phyloP scores from a whole-genome alignment of 2,113 vertebrate species.

The western clawed frog (Xenopus tropicalis) region UCB_Xtro_10.0 CM004443.2:75213501-75214000 shows the following conservation, averaged over 20 bases:
- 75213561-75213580: conserved; percentile 4
- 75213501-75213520: conserved; percentile 5
- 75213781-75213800: neutral
- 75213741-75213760: neutral
- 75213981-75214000: too few species aligned
- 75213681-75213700: neutral
- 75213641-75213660: neutral
- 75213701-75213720: neutral
- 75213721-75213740: neutral
- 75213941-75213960: too few species aligned
- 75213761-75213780: neutral
- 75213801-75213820: neutral
- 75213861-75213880: too few species aligned
- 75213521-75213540: conserved; percentile 19
- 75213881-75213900: too few species aligned
- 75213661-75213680: conserved; percentile 7
- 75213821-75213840: too few species aligned
- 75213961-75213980: too few species aligned
- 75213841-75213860: too few species aligned
- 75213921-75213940: too few species aligned
- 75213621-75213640: conserved; percentile 5
- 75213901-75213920: too few species aligned
- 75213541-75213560: neutral
- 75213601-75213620: conserved; percentile 20
- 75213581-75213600: conserved; percentile 28